Evolutionary conservation across 2,113 vertebrate species (phyloP).

Genomic region (Pachyramphus minor): DNA sequence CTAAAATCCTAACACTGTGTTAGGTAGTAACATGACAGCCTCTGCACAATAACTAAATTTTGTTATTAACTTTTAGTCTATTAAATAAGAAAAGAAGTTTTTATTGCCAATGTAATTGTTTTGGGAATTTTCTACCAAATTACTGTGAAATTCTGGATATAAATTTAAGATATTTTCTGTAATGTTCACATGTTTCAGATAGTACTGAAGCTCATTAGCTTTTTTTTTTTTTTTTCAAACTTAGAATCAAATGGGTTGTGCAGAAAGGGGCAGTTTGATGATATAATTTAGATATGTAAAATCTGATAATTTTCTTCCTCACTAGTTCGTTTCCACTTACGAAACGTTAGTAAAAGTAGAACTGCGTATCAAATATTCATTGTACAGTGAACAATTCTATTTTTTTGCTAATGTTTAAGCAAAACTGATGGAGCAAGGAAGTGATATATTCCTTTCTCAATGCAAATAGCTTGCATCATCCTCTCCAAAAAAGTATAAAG

Average conservation of each 20-base stretch:
- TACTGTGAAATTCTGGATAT: background rate
- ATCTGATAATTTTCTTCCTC: slow-evolving; percentile 19
- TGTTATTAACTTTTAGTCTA: background rate
- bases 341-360: background rate
- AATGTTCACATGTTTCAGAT: background rate
- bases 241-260: background rate
- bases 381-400: background rate
- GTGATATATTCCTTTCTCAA: background rate
- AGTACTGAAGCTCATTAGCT: background rate
- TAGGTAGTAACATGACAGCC: background rate
- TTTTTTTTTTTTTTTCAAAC: background rate
- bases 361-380: slow-evolving; percentile 15
- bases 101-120: background rate
- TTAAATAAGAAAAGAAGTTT: background rate
- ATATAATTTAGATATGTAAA: slow-evolving; percentile 3
- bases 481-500: background rate
- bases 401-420: slow-evolving; percentile 21
- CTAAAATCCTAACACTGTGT: background rate
- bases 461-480: background rate
- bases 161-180: background rate
- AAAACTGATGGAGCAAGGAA: background rate
- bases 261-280: background rate
- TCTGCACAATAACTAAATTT: background rate
- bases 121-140: background rate
- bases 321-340: background rate